Evolutionary conservation across 2,888 invertebrate genomes (phyloP), one percentile per base, ranked within the genome.

Genomic region (Neuroscelio doddi): DNA sequence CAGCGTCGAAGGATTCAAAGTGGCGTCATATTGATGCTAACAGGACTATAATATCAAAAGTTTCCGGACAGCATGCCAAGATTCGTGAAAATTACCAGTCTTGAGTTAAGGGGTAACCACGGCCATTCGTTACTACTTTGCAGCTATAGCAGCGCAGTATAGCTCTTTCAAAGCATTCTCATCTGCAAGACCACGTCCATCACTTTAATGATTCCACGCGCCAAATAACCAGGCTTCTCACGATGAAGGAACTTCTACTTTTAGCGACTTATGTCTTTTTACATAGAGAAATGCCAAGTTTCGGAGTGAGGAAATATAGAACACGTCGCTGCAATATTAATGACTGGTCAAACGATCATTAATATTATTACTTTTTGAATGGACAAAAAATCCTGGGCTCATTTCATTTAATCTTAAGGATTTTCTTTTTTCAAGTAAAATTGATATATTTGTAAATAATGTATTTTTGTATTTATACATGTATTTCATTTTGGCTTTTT

Each of bases 51-150:
- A 57, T 64, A 58, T 36, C 39, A 50, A 55, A 58, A 64, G 41
- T 64, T 64, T 64, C 32, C 21, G 50, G n/a, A 24, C 21, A 14
- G 1, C 41, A 27, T 53, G 64, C 64, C 64, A 64, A 58, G 47
- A 55, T 41, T 15, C 52, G 36, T 16, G 36, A 45, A 58, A 21
- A 21, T 21, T 21, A n/a, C n/a, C n/a, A n/a, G n/a, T n/a, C n/a
- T n/a, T n/a, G n/a, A n/a, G n/a, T 39, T 64, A 32, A 30, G 44
- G 30, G 38, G 42, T 45, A 44, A 53, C 51, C 39, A 32, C 39
- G 47, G 24, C 58, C 36, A 55, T 53, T 45, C 46, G 46, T 58
- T 59, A 55, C 58, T 46, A 51, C 55, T 50, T 44, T 49, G 17
- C 32, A 52, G 52, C 44, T 38, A 44, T 44, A 17, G 44, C 45